phyloP scores from a whole-genome alignment of 2,113 vertebrate genomes.

The Pelmatolapia mariae region DNA sequence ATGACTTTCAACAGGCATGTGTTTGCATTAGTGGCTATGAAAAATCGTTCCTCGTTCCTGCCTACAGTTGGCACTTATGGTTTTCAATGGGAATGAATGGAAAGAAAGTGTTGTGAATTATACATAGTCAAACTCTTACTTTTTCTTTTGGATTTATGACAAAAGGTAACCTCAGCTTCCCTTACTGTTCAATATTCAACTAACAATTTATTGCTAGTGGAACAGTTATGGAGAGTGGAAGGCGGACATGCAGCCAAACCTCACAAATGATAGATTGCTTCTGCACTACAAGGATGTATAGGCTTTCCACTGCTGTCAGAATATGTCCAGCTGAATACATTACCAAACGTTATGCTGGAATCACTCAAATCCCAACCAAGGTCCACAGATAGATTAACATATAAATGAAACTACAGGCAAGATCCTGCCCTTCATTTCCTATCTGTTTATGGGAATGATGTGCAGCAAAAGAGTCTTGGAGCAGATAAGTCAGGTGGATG shows the following conservation, averaged over 20 bases:
- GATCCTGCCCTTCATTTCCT: constrained; percentile 37
- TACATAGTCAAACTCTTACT: neutral
- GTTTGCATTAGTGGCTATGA: constrained; percentile 14
- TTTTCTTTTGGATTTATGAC: constrained; percentile 34
- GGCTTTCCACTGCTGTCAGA: constrained; percentile 11
- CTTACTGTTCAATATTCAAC: constrained; percentile 22
- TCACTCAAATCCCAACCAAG: constrained; percentile 42
- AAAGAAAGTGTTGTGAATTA: constrained; percentile 1
- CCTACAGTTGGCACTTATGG: constrained; percentile 1
- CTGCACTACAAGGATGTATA: constrained; percentile 9
- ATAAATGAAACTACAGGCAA: constrained; percentile 59
- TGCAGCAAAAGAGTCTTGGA: neutral
- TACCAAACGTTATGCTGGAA: constrained; percentile 32
- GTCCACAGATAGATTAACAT: constrained; percentile 59
- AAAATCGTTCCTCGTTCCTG: neutral
- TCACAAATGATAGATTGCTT: constrained; percentile 32
- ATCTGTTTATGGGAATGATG: constrained; percentile 12
- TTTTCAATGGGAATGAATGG: neutral
- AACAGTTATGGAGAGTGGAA: constrained; percentile 25
- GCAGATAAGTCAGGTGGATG: neutral
- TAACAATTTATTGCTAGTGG: constrained; percentile 36
- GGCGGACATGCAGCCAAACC: constrained; percentile 7
- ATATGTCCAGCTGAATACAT: constrained; percentile 40
- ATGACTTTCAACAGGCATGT: neutral
- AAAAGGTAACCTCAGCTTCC: constrained; percentile 5